Evolutionary conservation across 2,113 vertebrate genomes (phyloP), one percentile per base, ranked within the genome.

Genomic region (Tichodroma muraria): DNA sequence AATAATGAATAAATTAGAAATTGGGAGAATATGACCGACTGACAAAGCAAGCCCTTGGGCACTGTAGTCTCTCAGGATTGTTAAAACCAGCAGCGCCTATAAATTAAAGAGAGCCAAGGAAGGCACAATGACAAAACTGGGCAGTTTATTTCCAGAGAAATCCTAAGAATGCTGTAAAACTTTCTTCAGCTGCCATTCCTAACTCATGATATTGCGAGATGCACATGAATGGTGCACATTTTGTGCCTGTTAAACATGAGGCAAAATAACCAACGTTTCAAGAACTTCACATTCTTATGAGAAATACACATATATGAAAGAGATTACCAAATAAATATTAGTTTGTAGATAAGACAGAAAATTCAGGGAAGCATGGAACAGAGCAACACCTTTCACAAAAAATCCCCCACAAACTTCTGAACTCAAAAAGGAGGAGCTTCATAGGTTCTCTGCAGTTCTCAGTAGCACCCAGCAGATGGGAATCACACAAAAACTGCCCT

Each of bases 141-240:
- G 22, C 8, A 38, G 7, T 40, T 53, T 37, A 16, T 69, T 77
- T 53, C 33, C 66, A 63, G 17, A 28, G 8, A 78, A 90, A 21
- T 31, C 38, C 63, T 27, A 68, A 44, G 22, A 22, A 54, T 13
- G 15, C 31, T 24, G 20, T 19, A 76, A 71, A 81, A 53, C 31
- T 31, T 79, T 5, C 28, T 61, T 15, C 35, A 54, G 60, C 15
- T 75, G 61, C 42, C 33, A 6, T 30, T 79, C 21, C 10, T 49
- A 59, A 30, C n/a, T 59, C n/a, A 20, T 0, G 2, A 8, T 12
- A n/a, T 23, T 47, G 12, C 8, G n/a, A 76, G 9, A 45, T 2
- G 23, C 13, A 69, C 35, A 5, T 14, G 12, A 50, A 25, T 0
- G 4, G 7, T 11, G 44, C 9, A 21, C 15, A 12, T 8, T 18